Evolutionary conservation across 2,797 vertebrate genomes (phyloP), one percentile per base, ranked within the genome.

Genomic region (Oryzias dopingdopingensis): DNA sequence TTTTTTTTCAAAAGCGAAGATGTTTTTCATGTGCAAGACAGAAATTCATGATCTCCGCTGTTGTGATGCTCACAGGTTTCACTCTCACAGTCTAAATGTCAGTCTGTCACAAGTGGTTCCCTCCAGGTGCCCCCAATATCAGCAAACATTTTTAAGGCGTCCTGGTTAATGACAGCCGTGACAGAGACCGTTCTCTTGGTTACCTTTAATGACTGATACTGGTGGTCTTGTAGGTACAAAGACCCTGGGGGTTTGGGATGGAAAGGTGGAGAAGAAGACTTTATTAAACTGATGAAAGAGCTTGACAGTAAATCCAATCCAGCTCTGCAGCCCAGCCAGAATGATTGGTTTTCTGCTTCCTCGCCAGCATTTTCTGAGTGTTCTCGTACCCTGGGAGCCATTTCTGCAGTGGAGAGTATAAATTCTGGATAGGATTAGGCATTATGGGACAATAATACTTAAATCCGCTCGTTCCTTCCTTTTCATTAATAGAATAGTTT

Each of bases 221-320:
- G n/a, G 41, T 65, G 48, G 56, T 63, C 58, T 77, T 78, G 66
- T 72, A 71, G 49, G 60, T 62, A 68, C 64, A 72, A 53, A 63
- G 61, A 67, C 75, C 60, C 6, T 1, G 0, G 49, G 68, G 77
- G 59, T 59, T 56, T 47, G 14, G 14, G 63, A 49, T 49, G 56
- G 46, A 47, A 22, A 47, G 57, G 61, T 49, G 46, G 58, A 66
- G 62, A 63, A 53, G 52, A 50, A 60, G 72, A 87, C 83, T 88
- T 91, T 85, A 90, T 89, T 90, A 89, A 86, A 87, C 79, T 82
- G 82, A 88, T 89, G 81, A 85, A 82, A 81, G 57, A 74, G 80
- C 74, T 66, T 64, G 80, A 81, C 78, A 83, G 83, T 78, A 85
- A 91, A 90, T 91, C 72, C 82, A 86, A 83, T 87, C 74, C 81